Evolutionary conservation across 2,888 invertebrate species (phyloP), one percentile per base, ranked within the genome.

Genomic region (Drosophila parthenogenetica): DNA sequence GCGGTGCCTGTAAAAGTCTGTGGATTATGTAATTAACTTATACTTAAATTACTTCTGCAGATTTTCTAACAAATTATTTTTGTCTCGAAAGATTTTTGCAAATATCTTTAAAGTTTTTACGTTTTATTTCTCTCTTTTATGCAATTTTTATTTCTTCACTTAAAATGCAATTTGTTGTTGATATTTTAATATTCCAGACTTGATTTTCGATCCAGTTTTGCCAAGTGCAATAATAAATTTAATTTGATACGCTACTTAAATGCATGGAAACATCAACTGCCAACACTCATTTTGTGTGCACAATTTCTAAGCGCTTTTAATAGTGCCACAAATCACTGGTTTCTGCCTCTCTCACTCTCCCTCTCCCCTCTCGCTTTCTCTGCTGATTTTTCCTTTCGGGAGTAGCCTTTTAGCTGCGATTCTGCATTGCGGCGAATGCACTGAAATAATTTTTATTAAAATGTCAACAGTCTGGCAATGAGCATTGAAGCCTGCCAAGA

Each of bases 381-480:
- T 5, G 40, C 8, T n/a, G n/a, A n/a, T n/a, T 14, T 29, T 29
- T 13, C 10, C 14, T n/a, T 11, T 55, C 32, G 29, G 43, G 39
- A 17, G 54, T 22, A 59, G 58, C 50, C 68, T 59, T 77, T 77
- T 42, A 74, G 69, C 58, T 76, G 65, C 60, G 61, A 43, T 79
- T 60, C 88, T 87, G 88, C 81, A 82, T 79, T 86, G 81, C 87
- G 87, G 66, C 87, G 87, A 75, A 73, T 73, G 69, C 77, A 80
- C 60, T 80, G 69, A 75, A 84, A 88, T 84, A 84, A 84, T 87
- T 84, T 84, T 84, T 84, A 84, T 84, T 86, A 88, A 84, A 84
- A 88, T 89, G 89, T 89, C 84, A 84, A 84, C 84, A 84, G 85
- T 81, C 85, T 73, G 83, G 79, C 81, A 84, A 89, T 89, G 87